A percentile compares a stretch with the other conserved stretches of the same genome.
Evolutionary conservation across 2,113 vertebrate species (phyloP).

Genomic region (Siphamia tubifer): DNA sequence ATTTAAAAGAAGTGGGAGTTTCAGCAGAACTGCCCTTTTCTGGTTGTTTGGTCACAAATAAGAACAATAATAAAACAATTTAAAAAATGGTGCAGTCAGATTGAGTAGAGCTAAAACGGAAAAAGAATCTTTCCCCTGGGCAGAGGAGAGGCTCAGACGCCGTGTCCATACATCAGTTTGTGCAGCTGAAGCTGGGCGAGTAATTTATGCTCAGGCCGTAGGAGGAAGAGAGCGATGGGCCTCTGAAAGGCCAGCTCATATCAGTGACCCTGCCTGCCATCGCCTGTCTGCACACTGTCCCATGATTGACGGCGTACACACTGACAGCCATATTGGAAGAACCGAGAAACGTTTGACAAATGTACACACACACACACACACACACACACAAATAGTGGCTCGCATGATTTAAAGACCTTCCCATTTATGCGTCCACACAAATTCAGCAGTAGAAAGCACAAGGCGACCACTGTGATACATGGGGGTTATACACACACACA

Average conservation of each 20-base stretch:
- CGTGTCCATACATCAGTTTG: conserved; percentile 50
- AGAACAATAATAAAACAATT: too few species aligned
- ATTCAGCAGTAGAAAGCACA: conserved; percentile 11
- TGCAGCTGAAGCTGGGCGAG: conserved; percentile 35
- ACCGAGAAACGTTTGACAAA: conserved; percentile 56
- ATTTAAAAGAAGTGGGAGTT: too few species aligned
- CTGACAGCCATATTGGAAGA: conserved; percentile 62
- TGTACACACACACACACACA: conserved; percentile 19
- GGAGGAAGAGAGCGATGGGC: conserved; percentile 65
- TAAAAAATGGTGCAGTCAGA: neutral
- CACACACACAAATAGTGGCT: conserved; percentile 31
- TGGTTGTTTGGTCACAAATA: too few species aligned
- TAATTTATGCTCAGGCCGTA: conserved; percentile 69
- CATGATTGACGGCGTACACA: conserved; percentile 63
- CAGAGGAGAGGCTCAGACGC: neutral
- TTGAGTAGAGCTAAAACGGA: neutral
- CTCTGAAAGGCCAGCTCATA: conserved; percentile 62
- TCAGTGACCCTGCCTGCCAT: conserved; percentile 66
- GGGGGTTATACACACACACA: neutral
- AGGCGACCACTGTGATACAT: conserved; percentile 10
- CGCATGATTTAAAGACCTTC: conserved; percentile 55
- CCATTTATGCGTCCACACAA: conserved; percentile 48
- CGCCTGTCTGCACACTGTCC: conserved; percentile 3
- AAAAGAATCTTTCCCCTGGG: neutral
- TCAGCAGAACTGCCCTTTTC: too few species aligned